A percentile compares a stretch with the other conserved stretches of the same genome.
Evolutionary conservation across 2,113 vertebrate genomes (phyloP).

Genomic region (Peucedramus taeniatus): DNA sequence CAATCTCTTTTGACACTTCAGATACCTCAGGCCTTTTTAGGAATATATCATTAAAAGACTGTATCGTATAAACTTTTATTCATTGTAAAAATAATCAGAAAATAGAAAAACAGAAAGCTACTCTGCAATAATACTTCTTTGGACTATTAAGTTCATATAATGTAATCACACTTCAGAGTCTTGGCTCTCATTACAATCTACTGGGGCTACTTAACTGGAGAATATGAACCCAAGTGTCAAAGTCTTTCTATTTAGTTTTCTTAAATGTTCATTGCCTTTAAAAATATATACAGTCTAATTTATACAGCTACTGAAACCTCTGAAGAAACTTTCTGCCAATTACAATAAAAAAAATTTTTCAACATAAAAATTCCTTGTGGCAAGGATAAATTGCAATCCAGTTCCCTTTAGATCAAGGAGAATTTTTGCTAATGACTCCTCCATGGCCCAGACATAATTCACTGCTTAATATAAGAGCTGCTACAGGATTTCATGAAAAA

Average conservation of each 20-base stretch:
- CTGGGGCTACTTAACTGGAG: background rate
- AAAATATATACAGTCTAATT: background rate
- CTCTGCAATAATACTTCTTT: background rate
- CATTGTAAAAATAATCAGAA: background rate
- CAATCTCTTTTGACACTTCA: background rate
- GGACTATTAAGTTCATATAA: background rate
- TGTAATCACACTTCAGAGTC: background rate
- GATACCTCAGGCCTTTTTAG: background rate
- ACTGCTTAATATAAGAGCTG: background rate
- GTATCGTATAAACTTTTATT: background rate
- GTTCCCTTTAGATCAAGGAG: background rate
- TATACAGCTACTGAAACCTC: background rate
- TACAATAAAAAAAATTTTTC: background rate
- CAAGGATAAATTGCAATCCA: background rate
- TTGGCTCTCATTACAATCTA: background rate
- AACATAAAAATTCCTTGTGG: background rate
- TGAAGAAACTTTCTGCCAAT: background rate
- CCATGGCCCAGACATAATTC: background rate
- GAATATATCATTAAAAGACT: background rate
- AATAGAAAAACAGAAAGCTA: background rate
- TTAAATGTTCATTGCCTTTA: background rate
- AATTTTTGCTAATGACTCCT: constrained; percentile 9
- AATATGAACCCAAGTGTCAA: background rate
- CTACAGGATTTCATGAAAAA: background rate
- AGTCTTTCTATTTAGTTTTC: background rate